Percentiles rank a stretch among this genome's conserved stretches.
Evolutionary conservation across 2,113 vertebrate genomes (phyloP).

Genomic region (Epinephelus fuscoguttatus): DNA sequence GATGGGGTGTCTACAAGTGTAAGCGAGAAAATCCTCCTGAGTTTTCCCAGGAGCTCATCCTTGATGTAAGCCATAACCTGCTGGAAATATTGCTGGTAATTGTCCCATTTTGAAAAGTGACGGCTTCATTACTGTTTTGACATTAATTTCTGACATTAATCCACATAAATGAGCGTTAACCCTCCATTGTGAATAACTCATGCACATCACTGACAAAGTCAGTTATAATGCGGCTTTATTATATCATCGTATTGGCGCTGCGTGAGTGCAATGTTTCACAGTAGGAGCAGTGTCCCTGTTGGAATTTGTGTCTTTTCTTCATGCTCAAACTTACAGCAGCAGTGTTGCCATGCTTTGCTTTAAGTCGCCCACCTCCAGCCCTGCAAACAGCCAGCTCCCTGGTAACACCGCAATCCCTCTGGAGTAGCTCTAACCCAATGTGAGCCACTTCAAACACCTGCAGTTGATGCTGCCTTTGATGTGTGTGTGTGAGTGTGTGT

Average conservation of each 20-base stretch:
- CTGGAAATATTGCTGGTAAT: conserved; percentile 23
- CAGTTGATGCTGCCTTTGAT: conserved; percentile 56
- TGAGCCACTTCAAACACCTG: conserved; percentile 63
- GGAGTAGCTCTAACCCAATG: conserved; percentile 58
- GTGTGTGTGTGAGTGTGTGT: conserved; percentile 17
- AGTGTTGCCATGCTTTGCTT: conserved; percentile 14
- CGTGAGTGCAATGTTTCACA: neutral
- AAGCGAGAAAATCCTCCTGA: conserved; percentile 46
- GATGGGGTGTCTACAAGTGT: conserved; percentile 60
- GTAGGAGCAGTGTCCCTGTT: neutral
- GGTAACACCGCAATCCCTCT: conserved; percentile 49
- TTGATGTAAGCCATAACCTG: conserved; percentile 8
- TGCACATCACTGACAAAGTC: conserved; percentile 24
- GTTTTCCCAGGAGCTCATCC: conserved; percentile 48
- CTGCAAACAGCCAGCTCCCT: neutral
- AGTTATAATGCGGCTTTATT: conserved; percentile 6
- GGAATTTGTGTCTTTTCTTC: conserved; percentile 5
- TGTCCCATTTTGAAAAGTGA: conserved; percentile 21
- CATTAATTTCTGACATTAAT: conserved; percentile 29
- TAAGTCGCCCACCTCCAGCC: conserved; percentile 32
- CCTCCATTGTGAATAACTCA: neutral
- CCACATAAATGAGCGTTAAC: conserved; percentile 24
- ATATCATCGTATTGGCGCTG: conserved; percentile 3
- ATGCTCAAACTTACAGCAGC: conserved; percentile 14
- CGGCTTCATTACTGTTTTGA: conserved; percentile 26